A percentile compares a stretch with the other conserved stretches of the same genome.
Conservation (phyloP, 2,113 vertebrate species). For the Platycercus adscitus region DNA sequence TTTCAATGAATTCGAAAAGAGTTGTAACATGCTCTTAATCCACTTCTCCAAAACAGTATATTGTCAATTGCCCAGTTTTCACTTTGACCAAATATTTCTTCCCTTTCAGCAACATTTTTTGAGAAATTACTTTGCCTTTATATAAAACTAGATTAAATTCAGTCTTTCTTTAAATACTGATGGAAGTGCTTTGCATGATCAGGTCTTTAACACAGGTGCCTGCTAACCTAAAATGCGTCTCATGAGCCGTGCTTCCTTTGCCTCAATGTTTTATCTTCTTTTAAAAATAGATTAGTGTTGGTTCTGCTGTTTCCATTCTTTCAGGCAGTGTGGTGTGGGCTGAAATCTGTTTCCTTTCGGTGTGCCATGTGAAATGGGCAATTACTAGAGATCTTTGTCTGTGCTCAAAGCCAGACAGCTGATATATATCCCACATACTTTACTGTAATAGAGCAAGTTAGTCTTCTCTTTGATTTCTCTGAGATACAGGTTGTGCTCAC, state of each 20-base stretch:
- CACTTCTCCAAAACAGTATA: background rate
- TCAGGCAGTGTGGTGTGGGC: background rate
- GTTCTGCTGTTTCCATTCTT: background rate
- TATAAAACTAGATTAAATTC: background rate
- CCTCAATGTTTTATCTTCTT: background rate
- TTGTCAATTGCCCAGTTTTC: background rate
- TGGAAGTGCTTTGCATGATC: background rate
- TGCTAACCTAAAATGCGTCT: background rate
- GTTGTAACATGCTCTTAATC: background rate
- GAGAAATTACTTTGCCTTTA: background rate
- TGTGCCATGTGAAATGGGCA: background rate
- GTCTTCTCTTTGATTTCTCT: background rate
- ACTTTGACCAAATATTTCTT: background rate
- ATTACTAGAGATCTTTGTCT: background rate
- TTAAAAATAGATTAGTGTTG: background rate
- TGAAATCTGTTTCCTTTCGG: conserved; percentile 7
- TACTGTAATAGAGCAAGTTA: background rate
- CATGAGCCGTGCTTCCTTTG: background rate
- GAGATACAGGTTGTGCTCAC: background rate
- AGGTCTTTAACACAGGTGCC: background rate
- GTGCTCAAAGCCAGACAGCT: background rate
- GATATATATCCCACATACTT: background rate
- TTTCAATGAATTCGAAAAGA: background rate
- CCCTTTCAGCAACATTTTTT: background rate
- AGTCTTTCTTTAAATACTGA: background rate